Evolutionary conservation across 2,888 invertebrate genomes (phyloP).

Genomic region (Tiphia femorata): DNA sequence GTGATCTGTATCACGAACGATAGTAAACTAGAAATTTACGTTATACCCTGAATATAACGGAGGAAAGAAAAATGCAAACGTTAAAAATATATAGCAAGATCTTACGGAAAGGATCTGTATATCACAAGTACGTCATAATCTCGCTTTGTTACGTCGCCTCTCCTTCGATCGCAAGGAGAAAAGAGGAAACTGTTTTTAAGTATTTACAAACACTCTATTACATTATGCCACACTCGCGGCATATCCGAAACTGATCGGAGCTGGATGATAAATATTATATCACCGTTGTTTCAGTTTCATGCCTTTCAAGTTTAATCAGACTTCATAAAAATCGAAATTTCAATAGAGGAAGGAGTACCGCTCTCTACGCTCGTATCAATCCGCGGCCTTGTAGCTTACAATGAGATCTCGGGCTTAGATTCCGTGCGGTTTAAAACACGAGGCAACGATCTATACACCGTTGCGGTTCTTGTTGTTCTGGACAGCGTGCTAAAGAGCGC

Average conservation of each 20-base stretch:
- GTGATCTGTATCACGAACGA: constrained; percentile 10
- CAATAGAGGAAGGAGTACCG: constrained; percentile 28
- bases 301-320: constrained; percentile 38
- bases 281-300: constrained; percentile 42
- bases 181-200: not conserved
- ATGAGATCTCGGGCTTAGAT: constrained; percentile 41
- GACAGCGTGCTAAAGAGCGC: constrained; percentile 24
- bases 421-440: constrained; percentile 32
- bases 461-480: not conserved
- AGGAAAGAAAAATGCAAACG: constrained; percentile 4
- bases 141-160: not conserved
- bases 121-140: not conserved
- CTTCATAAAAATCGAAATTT: constrained; percentile 25
- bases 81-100: not conserved
- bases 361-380: constrained; percentile 32
- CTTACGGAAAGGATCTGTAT: not conserved
- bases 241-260: not conserved
- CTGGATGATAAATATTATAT: not conserved
- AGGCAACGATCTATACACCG: constrained; percentile 18
- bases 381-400: constrained; percentile 28
- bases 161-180: not conserved
- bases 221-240: not conserved
- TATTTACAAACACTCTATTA: constrained; percentile 5
- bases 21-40: too few species aligned
- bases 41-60: not conserved